A percentile compares a stretch with the other conserved stretches of the same genome.
These are phyloP conservation scores for Ommatoiulus sabulosus DNA, from an alignment of 2,888 invertebrate species.

Conservation along the genomic window DNA sequence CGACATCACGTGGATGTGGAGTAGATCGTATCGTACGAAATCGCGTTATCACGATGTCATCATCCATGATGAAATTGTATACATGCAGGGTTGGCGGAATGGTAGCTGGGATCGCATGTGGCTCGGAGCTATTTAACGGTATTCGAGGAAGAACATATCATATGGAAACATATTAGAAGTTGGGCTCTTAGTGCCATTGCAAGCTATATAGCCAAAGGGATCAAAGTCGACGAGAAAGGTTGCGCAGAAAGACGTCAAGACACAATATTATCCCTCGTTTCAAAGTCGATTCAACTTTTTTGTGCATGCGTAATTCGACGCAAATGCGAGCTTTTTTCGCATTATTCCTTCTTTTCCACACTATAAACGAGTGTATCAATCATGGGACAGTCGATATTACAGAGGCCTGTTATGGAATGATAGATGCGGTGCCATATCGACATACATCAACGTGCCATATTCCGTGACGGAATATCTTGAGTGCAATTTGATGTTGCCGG, in stretches of 20 bases:
- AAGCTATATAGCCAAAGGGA: neutral
- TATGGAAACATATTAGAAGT: neutral
- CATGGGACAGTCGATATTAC: slow-evolving; percentile 26
- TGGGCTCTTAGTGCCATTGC: neutral
- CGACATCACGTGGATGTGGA: neutral
- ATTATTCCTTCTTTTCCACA: neutral
- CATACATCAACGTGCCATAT: neutral
- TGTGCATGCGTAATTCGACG: neutral
- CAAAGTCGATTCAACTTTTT: neutral
- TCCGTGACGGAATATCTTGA: neutral
- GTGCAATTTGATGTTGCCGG: slow-evolving; percentile 23
- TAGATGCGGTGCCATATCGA: neutral
- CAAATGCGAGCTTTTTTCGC: neutral
- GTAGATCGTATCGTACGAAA: neutral
- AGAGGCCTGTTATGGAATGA: neutral
- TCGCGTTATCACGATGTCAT: slow-evolving; percentile 5
- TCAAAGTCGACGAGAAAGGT: neutral
- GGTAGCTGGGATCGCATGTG: neutral
- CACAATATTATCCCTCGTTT: slow-evolving; percentile 17
- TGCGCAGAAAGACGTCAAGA: neutral
- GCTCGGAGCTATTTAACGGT: neutral
- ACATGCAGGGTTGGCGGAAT: neutral
- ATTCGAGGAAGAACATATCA: neutral
- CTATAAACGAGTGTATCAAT: slow-evolving; percentile 3
- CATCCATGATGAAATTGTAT: neutral